phyloP scores from a whole-genome alignment of 1,140 invertebrate species.

The Euura saliciscinereae region DNA sequence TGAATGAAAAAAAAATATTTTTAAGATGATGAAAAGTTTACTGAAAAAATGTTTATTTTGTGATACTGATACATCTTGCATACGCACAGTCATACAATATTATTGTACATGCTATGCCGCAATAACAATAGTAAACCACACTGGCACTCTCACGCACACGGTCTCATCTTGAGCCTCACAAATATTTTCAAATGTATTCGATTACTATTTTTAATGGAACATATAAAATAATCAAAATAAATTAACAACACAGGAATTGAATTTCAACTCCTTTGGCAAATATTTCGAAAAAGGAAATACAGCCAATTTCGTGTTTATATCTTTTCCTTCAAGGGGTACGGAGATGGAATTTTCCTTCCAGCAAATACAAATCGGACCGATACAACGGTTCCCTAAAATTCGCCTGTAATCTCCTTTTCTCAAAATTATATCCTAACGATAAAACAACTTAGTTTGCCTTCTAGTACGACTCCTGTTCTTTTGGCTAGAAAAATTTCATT shows the following conservation, averaged over 20 bases:
- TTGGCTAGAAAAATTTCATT: background rate
- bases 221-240: slow-evolving; percentile 57
- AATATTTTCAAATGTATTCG: slow-evolving; percentile 16
- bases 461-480: background rate
- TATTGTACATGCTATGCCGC: slow-evolving; percentile 49
- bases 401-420: background rate
- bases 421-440: background rate
- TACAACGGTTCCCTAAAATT: slow-evolving; percentile 11
- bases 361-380: slow-evolving; percentile 34
- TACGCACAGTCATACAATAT: slow-evolving; percentile 38
- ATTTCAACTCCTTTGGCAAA: background rate
- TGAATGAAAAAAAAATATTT: too few species aligned
- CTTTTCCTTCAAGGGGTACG: slow-evolving; percentile 17
- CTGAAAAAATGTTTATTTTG: slow-evolving; percentile 56
- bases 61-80: slow-evolving; percentile 48
- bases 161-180: slow-evolving; percentile 20
- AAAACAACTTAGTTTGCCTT: background rate
- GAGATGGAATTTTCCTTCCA: slow-evolving; percentile 22
- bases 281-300: slow-evolving; percentile 1
- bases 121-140: slow-evolving; percentile 31
- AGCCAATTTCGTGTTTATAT: slow-evolving; percentile 4
- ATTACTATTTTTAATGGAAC: slow-evolving; percentile 43
- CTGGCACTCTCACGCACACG: slow-evolving; percentile 25
- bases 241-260: slow-evolving; percentile 43
- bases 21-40: slow-evolving; percentile 30